Evolutionary conservation across 2,888 invertebrate species (phyloP).

Genomic region (Ryuthela nishihirai): DNA sequence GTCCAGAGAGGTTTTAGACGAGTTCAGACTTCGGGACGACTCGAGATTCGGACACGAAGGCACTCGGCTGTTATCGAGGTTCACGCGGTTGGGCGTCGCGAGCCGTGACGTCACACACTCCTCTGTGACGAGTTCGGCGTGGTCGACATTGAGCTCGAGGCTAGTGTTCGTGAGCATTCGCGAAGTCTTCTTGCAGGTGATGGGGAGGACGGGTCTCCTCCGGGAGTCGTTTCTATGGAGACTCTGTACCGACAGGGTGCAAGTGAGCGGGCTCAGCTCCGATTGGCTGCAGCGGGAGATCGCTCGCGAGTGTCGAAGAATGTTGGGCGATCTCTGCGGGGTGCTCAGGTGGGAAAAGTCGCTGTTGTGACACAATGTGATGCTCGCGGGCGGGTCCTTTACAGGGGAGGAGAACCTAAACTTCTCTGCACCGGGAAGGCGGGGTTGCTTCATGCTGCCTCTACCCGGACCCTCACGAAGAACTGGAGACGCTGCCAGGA

Average conservation of each 20-base stretch:
- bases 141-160: constrained; percentile 26
- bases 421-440: constrained; percentile 36
- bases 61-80: constrained; percentile 8
- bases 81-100: not conserved
- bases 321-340: constrained; percentile 1
- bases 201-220: constrained; percentile 33
- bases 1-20: constrained; percentile 18
- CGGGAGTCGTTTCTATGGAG: constrained; percentile 23
- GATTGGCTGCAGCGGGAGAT: constrained; percentile 14
- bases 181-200: constrained; percentile 38
- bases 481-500: constrained; percentile 14
- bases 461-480: not conserved
- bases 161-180: constrained; percentile 34
- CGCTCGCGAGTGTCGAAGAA: constrained; percentile 16
- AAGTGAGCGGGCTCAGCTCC: constrained; percentile 11
- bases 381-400: not conserved
- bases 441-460: constrained; percentile 32
- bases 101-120: constrained; percentile 1
- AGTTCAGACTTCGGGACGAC: constrained; percentile 12
- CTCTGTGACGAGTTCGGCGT: constrained; percentile 12
- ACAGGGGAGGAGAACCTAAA: constrained; percentile 26
- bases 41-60: constrained; percentile 25
- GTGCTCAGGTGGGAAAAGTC: constrained; percentile 9
- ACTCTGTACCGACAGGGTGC: constrained; percentile 6
- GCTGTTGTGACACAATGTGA: too few species aligned